A percentile compares a stretch with the other conserved stretches of the same genome.
Evolutionary conservation across 1,140 invertebrate species (phyloP).

Genomic region (Sminthurinus signatus): DNA sequence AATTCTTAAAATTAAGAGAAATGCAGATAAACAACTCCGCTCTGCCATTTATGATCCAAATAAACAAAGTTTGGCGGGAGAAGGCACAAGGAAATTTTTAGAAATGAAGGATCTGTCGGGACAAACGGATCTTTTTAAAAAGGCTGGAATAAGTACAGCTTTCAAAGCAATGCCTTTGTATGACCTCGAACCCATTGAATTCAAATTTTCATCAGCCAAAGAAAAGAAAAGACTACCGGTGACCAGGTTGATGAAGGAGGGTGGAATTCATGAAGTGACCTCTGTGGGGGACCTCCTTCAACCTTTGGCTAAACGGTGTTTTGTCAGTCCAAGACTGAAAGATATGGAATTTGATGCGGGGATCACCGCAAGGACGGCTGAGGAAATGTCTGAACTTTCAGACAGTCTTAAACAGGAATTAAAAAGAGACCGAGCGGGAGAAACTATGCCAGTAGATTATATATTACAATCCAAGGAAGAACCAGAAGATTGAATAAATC

Average conservation of each 20-base stretch:
- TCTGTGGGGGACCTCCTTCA: conserved; percentile 16
- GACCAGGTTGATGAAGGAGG: conserved; percentile 20
- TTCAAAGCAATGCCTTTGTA: conserved; percentile 28
- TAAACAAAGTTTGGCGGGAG: conserved; percentile 5
- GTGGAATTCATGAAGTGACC: conserved; percentile 2
- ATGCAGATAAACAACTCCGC: conserved; percentile 16
- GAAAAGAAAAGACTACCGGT: conserved; percentile 10
- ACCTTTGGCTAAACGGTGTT: conserved; percentile 15
- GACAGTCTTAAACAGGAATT: background rate
- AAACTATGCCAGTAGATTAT: background rate
- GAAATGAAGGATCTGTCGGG: background rate
- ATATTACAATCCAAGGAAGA: background rate
- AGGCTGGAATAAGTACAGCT: background rate
- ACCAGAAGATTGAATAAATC: too few species aligned
- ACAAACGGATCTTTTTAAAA: background rate
- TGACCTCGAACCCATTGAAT: conserved; percentile 18
- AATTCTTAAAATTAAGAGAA: conserved; percentile 21
- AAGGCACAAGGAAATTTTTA: conserved; percentile 13
- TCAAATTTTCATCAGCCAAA: background rate
- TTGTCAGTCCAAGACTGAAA: background rate
- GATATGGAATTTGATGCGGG: background rate
- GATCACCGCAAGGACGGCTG: background rate
- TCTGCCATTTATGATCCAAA: background rate
- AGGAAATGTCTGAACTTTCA: background rate
- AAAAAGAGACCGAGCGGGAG: background rate